phyloP scores from a whole-genome alignment of 2,888 invertebrate genomes.

The Papilio gigon region DNA sequence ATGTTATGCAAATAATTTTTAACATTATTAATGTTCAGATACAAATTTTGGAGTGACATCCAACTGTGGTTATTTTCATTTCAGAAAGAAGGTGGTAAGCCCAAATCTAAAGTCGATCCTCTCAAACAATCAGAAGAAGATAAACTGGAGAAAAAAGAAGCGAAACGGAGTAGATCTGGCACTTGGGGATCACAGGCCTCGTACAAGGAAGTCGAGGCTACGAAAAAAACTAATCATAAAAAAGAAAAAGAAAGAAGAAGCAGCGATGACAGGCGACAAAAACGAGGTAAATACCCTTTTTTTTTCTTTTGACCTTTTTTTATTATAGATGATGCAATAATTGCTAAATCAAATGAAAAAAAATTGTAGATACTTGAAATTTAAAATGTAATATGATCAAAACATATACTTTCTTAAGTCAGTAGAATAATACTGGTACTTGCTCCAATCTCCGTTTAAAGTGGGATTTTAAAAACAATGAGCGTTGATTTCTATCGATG shows the following conservation, averaged over 20 bases:
- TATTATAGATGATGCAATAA: no score
- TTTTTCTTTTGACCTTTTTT: not conserved
- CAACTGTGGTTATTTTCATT: not conserved
- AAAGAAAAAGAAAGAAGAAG: constrained; percentile 64
- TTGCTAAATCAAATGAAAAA: no score
- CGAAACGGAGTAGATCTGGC: constrained; percentile 84
- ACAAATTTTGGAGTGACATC: no score
- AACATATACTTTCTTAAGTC: not conserved
- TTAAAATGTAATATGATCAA: no score
- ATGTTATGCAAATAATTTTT: no score
- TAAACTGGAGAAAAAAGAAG: constrained; percentile 46
- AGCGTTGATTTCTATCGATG: constrained; percentile 3
- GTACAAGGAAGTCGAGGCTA: constrained; percentile 57
- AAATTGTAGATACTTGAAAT: no score
- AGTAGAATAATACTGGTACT: not conserved
- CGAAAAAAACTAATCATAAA: constrained; percentile 52
- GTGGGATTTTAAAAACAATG: constrained; percentile 14
- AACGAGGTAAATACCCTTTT: constrained; percentile 67
- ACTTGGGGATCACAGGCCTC: constrained; percentile 79
- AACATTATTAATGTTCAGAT: no score
- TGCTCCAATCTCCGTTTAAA: not conserved
- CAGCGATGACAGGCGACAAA: constrained; percentile 69
- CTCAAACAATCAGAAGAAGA: constrained; percentile 40
- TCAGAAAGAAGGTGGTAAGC: constrained; percentile 23
- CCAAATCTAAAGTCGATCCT: constrained; percentile 10